Conservation (phyloP, 2,888 invertebrate species). For the Malacosoma neustria region DNA sequence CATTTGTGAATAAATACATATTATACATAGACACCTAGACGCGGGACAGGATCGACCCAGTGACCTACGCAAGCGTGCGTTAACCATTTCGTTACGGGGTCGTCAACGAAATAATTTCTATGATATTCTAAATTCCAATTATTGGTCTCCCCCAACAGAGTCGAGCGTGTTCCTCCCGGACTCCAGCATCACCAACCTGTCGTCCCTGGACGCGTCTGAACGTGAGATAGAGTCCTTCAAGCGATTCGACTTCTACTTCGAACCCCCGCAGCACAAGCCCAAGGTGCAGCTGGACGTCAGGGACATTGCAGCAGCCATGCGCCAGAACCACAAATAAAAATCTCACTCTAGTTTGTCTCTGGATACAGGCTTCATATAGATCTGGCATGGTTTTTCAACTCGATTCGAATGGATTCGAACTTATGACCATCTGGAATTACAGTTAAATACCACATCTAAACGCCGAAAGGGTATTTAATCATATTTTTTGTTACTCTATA, state of each 20-base stretch:
- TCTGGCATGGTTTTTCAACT: too few relatives aligned
- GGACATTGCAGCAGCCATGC: slow-evolving; percentile 31
- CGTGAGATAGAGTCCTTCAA: slow-evolving; percentile 91
- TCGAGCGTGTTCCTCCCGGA: slow-evolving; percentile 86
- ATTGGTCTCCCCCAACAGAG: slow-evolving; percentile 21
- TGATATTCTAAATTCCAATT: too few relatives aligned
- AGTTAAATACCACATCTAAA: too few relatives aligned
- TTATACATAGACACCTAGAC: not conserved
- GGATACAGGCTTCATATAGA: too few relatives aligned
- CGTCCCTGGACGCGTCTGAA: slow-evolving; percentile 85
- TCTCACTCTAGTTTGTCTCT: too few relatives aligned
- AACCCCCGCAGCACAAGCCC: slow-evolving; percentile 84
- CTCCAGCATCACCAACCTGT: slow-evolving; percentile 84
- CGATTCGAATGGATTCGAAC: too few relatives aligned
- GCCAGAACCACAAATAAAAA: slow-evolving; percentile 17
- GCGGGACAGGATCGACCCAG: not conserved
- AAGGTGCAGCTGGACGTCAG: slow-evolving; percentile 30
- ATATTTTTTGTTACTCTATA: too few relatives aligned
- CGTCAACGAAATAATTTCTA: too few relatives aligned
- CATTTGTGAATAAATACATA: too few relatives aligned
- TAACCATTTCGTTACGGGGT: too few relatives aligned
- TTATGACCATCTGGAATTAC: too few relatives aligned
- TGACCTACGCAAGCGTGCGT: not conserved
- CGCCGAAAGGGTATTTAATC: too few relatives aligned
- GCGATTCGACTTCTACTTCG: slow-evolving; percentile 88